Evolutionary conservation across 1,140 invertebrate species (phyloP).

Genomic region (Drosophila rufa): DNA sequence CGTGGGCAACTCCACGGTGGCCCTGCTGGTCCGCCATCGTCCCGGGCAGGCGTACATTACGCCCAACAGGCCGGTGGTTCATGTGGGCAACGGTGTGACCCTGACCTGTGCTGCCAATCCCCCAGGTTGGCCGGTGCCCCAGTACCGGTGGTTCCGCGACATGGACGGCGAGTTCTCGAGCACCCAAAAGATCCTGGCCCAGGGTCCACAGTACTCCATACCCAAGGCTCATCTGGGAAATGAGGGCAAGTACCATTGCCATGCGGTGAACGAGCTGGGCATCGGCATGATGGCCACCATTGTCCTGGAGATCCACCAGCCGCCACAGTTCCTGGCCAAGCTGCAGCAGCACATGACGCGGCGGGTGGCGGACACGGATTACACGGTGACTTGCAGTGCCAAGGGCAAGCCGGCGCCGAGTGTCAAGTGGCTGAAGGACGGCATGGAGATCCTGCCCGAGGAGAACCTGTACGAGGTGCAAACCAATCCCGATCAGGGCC

Average conservation of each 20-base stretch:
- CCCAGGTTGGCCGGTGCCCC: conserved; percentile 94
- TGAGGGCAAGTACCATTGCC: conserved; percentile 95
- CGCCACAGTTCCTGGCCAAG: conserved; percentile 92
- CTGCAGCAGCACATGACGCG: conserved; percentile 93
- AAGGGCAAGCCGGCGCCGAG: conserved; percentile 94
- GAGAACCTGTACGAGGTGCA: conserved; percentile 92
- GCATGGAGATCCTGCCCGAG: conserved; percentile 90
- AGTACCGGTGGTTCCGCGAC: conserved; percentile 95
- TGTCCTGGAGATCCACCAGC: conserved; percentile 93
- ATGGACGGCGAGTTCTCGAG: conserved; percentile 87
- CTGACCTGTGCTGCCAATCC: conserved; percentile 94
- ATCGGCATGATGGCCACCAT: conserved; percentile 93
- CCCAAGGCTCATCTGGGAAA: conserved; percentile 92
- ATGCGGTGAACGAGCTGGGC: conserved; percentile 95
- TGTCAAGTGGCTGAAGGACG: conserved; percentile 95
- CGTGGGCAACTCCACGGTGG: conserved; percentile 90
- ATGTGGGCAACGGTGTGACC: conserved; percentile 93
- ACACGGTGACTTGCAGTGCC: conserved; percentile 92
- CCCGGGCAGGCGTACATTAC: conserved; percentile 93
- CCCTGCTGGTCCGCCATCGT: conserved; percentile 93
- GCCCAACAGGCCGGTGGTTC: conserved; percentile 93
- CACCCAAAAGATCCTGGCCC: conserved; percentile 88
- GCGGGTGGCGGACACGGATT: conserved; percentile 92
- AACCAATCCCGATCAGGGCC: conserved; percentile 90
- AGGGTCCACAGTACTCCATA: conserved; percentile 94